A percentile compares a stretch with the other conserved stretches of the same genome.
Conservation (phyloP, 35 echinoderm and acorn worm species). For the Lytechinus variegatus region DNA sequence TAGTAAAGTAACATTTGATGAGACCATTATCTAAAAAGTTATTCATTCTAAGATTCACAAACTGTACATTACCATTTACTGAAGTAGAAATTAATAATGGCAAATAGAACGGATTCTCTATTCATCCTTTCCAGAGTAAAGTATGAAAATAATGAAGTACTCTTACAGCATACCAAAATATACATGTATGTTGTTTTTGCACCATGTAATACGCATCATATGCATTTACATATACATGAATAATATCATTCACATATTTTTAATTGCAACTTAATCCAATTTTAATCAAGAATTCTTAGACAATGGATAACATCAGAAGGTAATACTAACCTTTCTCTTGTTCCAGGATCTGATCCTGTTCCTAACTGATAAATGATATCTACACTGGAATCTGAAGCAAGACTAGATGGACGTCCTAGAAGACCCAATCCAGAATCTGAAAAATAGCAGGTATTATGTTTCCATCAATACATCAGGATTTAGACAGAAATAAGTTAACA, state of each 20-base stretch:
- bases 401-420: constrained; percentile 63
- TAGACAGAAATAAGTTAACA: background rate
- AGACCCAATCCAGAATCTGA: constrained; percentile 67
- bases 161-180: no score
- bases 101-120: no score
- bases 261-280: background rate
- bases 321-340: constrained; percentile 77
- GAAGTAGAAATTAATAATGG: no score
- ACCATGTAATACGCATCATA: background rate
- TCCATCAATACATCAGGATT: background rate
- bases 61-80: no score
- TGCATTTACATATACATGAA: background rate
- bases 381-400: constrained; percentile 81
- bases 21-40: no score
- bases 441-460: background rate
- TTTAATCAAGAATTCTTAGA: background rate
- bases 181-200: no score
- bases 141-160: no score
- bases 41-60: no score
- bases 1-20: no score
- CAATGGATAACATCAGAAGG: background rate
- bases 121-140: no score
- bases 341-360: constrained; percentile 75
- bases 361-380: constrained; percentile 94
- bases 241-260: background rate